phyloP scores from a whole-genome alignment of 1,140 invertebrate genomes.

The Steinernema feltiae region DNA sequence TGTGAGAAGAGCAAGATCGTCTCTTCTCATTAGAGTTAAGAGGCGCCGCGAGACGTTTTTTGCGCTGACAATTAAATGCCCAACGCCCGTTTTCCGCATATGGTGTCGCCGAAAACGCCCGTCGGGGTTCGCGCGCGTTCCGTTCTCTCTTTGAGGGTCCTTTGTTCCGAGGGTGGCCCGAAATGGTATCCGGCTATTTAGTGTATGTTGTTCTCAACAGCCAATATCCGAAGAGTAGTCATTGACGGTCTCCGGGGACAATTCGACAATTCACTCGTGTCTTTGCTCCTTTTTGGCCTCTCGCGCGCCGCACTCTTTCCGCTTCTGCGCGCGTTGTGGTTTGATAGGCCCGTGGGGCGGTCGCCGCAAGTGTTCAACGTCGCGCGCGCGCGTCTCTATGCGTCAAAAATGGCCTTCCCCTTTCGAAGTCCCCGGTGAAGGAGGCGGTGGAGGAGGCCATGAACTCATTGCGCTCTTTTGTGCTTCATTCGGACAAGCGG shows the following conservation, averaged over 20 bases:
- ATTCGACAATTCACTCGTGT: conserved; percentile 10
- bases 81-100: not conserved
- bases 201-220: conserved; percentile 12
- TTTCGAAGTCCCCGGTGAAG: not conserved
- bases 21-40: conserved; percentile 8
- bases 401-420: conserved; percentile 13
- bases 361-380: conserved; percentile 2
- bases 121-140: not conserved
- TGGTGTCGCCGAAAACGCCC: not conserved
- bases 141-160: not conserved
- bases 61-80: not conserved
- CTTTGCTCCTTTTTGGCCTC: conserved; percentile 12
- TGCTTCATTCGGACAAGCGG: not conserved
- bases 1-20: not conserved
- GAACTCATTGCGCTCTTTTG: conserved; percentile 4
- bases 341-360: not conserved
- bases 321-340: not conserved
- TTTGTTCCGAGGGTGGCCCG: not conserved
- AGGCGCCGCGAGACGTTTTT: conserved; percentile 13
- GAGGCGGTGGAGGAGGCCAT: too few species aligned
- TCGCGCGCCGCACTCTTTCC: not conserved
- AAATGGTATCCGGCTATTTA: conserved; percentile 14
- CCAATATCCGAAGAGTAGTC: conserved; percentile 8
- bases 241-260: conserved; percentile 13
- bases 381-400: conserved; percentile 7